These are phyloP conservation scores for Resseliella maxima DNA, from an alignment of 2,888 invertebrate species.

Conservation along the genomic window DNA sequence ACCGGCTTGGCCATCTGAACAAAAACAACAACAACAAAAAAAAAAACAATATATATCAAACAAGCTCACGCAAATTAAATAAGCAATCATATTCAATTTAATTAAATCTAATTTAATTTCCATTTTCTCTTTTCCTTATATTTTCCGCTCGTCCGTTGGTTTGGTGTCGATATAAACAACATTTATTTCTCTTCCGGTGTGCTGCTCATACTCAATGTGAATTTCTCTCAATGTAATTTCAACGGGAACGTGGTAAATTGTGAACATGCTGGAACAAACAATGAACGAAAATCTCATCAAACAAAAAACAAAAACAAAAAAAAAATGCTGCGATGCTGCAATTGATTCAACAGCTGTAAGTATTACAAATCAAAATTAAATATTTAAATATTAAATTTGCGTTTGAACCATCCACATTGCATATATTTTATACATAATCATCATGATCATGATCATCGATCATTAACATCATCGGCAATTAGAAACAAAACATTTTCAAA, in stretches of 20 bases:
- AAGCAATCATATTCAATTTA: neutral
- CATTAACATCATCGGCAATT: neutral
- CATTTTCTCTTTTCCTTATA: neutral
- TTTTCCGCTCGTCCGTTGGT: neutral
- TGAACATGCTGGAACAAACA: neutral
- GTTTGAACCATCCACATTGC: no score
- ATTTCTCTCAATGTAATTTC: neutral
- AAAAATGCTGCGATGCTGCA: no score
- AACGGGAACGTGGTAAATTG: neutral
- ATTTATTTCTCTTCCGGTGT: neutral
- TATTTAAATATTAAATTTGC: no score
- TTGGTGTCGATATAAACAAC: neutral
- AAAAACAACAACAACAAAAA: neutral
- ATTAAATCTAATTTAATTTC: slow-evolving; percentile 17
- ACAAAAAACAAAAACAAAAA: neutral
- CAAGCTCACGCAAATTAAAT: slow-evolving; percentile 18
- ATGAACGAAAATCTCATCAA: neutral
- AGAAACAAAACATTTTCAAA: slow-evolving; percentile 6
- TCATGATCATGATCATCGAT: no score
- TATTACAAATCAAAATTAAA: neutral
- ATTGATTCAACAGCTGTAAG: neutral
- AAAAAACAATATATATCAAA: no score
- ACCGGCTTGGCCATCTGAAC: no score
- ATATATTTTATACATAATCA: no score
- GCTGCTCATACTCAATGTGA: neutral